Base-by-base conservation (phyloP, 2,113 vertebrate species). In the Tenrec ecaudatus region DNA sequence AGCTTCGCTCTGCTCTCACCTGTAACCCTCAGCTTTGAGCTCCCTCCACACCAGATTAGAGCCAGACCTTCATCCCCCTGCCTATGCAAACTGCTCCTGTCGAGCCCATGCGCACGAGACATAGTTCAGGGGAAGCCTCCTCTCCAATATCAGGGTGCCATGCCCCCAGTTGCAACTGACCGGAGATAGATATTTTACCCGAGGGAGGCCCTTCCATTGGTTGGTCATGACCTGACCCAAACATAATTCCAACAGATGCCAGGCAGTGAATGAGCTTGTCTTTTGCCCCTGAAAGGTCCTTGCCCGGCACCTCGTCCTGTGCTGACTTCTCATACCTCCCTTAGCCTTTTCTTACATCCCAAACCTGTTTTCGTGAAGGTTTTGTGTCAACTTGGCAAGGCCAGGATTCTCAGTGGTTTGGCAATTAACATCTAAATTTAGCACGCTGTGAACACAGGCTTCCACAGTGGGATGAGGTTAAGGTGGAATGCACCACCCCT, bases 221-320 rank as follows among this genome's bases (percentile, higher is more conserved):
- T n/a, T 22, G 29, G 27, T 11, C 0, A 16, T 11, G 43, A 75
- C 22, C 25, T 64, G 23, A 0, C 23, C 53, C 75, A 19, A 47
- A n/a, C 33, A 29, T 25, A 25, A 73, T 86, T 81, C 87, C 62
- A 79, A 19, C 62, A 94, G 87, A 82, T 83, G 68, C 7, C 1
- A 14, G 75, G 57, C 36, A 53, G 84, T 58, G 90, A 81, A 79
- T 86, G 90, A 85, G 25, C 58, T 76, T 79, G 14, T 69, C 71
- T 82, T 22, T 33, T 31, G 81, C 15, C 1, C 1, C 66, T 19
- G 20, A 47, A 43, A 73, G 9, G 43, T 23, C 60, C 64, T 73
- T n/a, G 20, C 3, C 20, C 19, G 62, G 85, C 2, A n/a, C 40
- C 57, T 11, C 33, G 43, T 36, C 31, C 25, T 88, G 20, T 23